Conservation (phyloP, 2,888 invertebrate species). For the Eurytoma adleriae region DNA sequence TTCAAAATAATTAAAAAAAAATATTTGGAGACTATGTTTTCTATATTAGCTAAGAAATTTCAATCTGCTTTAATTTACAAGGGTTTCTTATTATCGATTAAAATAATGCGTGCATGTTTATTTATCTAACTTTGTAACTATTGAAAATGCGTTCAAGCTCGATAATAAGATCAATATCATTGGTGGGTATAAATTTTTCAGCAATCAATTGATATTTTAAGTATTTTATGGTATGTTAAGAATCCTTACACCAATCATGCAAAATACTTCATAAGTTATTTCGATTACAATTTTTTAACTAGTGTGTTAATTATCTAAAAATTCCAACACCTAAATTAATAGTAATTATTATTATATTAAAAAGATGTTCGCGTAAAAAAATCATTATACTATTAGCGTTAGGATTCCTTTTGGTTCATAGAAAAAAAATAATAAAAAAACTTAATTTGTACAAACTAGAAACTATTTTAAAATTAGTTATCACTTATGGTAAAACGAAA, state of each 20-base stretch:
- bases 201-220: constrained; percentile 6
- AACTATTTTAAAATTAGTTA: too few species aligned
- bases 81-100: neutral
- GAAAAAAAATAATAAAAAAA: neutral
- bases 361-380: neutral
- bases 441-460: too few species aligned
- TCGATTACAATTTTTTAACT: neutral
- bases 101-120: neutral
- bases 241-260: constrained; percentile 16
- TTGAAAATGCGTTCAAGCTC: neutral
- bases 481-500: neutral
- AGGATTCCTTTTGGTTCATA: constrained; percentile 20
- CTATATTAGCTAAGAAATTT: too few species aligned
- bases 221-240: neutral
- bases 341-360: constrained; percentile 1
- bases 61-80: neutral
- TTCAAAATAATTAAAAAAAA: too few species aligned
- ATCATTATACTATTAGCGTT: neutral
- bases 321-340: neutral
- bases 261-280: neutral
- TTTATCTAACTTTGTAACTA: neutral
- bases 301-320: too few species aligned
- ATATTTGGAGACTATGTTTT: too few species aligned
- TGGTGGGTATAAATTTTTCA: neutral
- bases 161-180: neutral